Evolutionary conservation across 1,140 invertebrate genomes (phyloP).

Genomic region (Gerris buenoi): DNA sequence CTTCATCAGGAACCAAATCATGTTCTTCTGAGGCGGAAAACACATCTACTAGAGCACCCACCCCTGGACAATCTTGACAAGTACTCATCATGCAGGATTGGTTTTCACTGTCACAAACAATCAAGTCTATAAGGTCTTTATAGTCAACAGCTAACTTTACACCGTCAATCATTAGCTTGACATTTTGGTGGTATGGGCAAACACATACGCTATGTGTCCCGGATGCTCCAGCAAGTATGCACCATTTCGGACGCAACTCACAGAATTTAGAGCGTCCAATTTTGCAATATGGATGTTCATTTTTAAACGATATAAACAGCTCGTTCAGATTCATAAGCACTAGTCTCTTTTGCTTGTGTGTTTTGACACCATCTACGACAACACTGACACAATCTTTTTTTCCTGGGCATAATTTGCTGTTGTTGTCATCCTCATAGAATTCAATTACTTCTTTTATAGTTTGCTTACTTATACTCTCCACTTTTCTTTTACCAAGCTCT

Average conservation of each 20-base stretch:
- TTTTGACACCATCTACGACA: no score
- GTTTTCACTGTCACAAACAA: not conserved
- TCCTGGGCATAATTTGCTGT: no score
- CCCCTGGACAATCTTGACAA: not conserved
- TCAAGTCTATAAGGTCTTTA: not conserved
- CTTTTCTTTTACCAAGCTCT: no score
- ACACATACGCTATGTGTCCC: not conserved
- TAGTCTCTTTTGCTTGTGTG: no score
- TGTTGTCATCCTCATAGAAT: no score
- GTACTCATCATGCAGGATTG: not conserved
- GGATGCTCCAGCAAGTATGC: not conserved
- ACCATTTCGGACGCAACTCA: not conserved
- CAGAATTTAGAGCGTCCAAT: not conserved
- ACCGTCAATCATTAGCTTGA: not conserved
- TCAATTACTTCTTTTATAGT: no score
- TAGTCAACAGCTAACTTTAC: not conserved
- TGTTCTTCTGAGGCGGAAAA: not conserved
- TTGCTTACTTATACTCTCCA: no score
- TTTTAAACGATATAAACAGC: not conserved
- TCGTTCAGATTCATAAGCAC: not conserved
- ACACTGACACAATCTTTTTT: no score
- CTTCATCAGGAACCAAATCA: not conserved
- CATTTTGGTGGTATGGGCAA: not conserved
- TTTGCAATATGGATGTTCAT: not conserved
- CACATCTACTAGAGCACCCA: not conserved